These are phyloP conservation scores for Heteronetta atricapilla DNA, from an alignment of 2,113 vertebrate species.

Conservation along the genomic window DNA sequence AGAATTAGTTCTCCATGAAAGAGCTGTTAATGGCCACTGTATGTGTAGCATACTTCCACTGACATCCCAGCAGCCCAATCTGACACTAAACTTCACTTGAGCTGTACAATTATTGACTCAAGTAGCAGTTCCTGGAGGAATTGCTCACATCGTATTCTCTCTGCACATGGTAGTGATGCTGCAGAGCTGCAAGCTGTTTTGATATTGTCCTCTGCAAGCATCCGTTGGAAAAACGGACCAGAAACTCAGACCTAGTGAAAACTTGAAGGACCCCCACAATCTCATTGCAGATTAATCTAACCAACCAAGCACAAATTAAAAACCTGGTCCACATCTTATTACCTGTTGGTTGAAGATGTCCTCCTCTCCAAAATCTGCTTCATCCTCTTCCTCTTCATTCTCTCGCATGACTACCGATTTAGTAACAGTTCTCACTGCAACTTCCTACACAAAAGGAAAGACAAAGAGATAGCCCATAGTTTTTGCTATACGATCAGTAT, in stretches of 20 bases:
- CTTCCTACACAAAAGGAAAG: slow-evolving; percentile 78
- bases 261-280: background rate
- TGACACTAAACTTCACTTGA: background rate
- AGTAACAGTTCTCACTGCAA: slow-evolving; percentile 85
- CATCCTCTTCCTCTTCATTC: slow-evolving; percentile 81
- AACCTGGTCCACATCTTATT: background rate
- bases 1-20: background rate
- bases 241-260: background rate
- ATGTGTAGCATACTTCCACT: background rate
- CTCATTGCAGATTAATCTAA: background rate
- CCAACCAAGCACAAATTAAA: background rate
- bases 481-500: background rate
- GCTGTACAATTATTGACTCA: background rate
- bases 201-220: background rate
- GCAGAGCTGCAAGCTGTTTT: background rate
- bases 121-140: background rate
- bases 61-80: background rate
- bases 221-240: background rate
- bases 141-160: rapidly evolving
- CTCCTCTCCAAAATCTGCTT: slow-evolving; percentile 89
- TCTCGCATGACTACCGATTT: slow-evolving; percentile 76
- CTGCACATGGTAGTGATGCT: background rate
- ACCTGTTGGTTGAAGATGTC: slow-evolving; percentile 89
- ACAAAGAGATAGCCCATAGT: background rate
- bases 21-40: background rate